Base-by-base conservation (phyloP, 2,888 invertebrate genomes). In the Drosophila gaucha region DNA sequence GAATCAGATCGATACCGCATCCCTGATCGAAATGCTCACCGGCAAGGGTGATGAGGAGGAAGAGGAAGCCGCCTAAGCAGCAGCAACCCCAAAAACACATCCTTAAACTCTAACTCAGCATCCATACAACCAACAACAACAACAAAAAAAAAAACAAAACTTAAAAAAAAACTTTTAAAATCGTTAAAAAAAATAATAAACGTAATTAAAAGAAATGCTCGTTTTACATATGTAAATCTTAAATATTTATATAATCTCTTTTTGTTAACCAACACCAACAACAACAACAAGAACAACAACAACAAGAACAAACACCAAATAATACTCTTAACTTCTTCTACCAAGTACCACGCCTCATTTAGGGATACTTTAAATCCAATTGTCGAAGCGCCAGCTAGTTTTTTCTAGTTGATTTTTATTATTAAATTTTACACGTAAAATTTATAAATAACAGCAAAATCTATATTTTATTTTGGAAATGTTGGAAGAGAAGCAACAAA, bases 21-120 rank as follows among this genome's bases (percentile, higher is more conserved):
- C 96, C 92, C 95, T 97, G 88, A 96, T 97, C 93, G 94, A 95
- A 92, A 96, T 97, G 95, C 94, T 97, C 90, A 96, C 97, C 88
- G 97, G 97, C 92, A 94, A 95, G 92, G 95, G 94, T 82, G 96
- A 96, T 86, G 97, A 95, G 64, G 96, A 96, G 72, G 96, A 95
- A 89, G 96, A 93, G 80, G 94, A 91, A 80, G 89, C 80, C 68
- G 84, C 85, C 77, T 85, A 84, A 84, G 78, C 80, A 74, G 89
- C 89, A 82, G 90, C 74, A 67, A 58, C 35, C 87, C 88, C 89
- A 31, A 28, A 28, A 30, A 18, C 46, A 82, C 79, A 84, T 84
- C 82, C 80, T 84, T n/a, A n/a, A 79, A 86, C 79, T 78, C 78
- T 84, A 86, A 84, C 86, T 80, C 76, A 79, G 69, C 80, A 80